phyloP scores from a whole-genome alignment of 2,888 invertebrate genomes.

The Polyommatus iphigenia region DNA sequence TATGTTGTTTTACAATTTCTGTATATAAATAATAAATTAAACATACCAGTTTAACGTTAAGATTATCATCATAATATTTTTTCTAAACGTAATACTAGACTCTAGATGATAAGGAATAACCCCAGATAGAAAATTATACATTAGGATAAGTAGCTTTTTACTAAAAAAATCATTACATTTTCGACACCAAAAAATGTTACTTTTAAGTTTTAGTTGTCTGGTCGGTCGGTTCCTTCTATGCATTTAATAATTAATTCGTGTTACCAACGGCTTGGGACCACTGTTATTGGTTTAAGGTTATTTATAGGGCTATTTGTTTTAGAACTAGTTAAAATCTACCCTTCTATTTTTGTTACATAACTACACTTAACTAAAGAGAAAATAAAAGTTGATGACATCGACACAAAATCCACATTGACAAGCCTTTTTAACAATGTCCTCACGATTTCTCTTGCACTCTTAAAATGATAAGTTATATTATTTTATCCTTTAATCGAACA shows the following conservation, averaged over 20 bases:
- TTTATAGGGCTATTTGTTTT: constrained; percentile 10
- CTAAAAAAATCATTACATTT: neutral
- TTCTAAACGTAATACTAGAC: neutral
- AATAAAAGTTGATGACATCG: too few species aligned
- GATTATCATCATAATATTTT: neutral
- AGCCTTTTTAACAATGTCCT: too few species aligned
- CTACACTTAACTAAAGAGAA: too few species aligned
- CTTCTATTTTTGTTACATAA: too few species aligned
- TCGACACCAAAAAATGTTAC: constrained; percentile 23
- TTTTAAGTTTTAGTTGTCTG: neutral
- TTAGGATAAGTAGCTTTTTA: constrained; percentile 9
- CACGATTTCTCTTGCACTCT: neutral
- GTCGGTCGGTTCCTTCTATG: neutral
- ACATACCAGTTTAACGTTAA: neutral
- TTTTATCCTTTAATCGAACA: neutral
- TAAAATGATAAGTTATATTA: neutral
- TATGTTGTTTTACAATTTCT: constrained; percentile 11
- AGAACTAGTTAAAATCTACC: neutral
- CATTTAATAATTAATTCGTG: constrained; percentile 10
- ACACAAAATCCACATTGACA: too few species aligned
- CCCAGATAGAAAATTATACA: constrained; percentile 16
- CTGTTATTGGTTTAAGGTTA: constrained; percentile 4
- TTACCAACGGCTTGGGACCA: constrained; percentile 26
- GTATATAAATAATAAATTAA: constrained; percentile 2
- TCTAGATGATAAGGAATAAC: constrained; percentile 15